phyloP scores from a whole-genome alignment of 1,140 invertebrate genomes.

The Alviniconcha marisindica region DNA sequence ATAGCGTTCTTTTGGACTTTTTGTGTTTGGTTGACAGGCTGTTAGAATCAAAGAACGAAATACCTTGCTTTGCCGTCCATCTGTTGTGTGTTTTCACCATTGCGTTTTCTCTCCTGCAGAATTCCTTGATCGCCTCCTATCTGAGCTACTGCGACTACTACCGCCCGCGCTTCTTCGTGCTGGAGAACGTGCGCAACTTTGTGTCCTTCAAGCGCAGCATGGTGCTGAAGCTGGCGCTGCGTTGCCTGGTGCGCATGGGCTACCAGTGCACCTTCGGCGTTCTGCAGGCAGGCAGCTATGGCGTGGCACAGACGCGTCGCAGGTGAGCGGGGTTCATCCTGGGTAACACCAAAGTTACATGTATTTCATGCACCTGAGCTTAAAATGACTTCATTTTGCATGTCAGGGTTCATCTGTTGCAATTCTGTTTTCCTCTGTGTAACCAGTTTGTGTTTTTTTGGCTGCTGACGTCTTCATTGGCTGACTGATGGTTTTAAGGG shows the following conservation, averaged over 20 bases:
- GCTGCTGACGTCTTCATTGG: too few relatives aligned
- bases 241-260: constrained; percentile 88
- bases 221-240: constrained; percentile 88
- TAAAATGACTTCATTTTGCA: too few relatives aligned
- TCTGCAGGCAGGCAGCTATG: constrained; percentile 91
- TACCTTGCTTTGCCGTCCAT: too few relatives aligned
- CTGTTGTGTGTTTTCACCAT: too few relatives aligned
- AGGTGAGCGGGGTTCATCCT: not conserved
- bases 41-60: too few relatives aligned
- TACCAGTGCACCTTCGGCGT: constrained; percentile 93
- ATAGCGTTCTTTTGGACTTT: too few relatives aligned
- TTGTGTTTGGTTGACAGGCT: too few relatives aligned
- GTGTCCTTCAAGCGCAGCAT: constrained; percentile 88
- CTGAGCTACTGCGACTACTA: constrained; percentile 93
- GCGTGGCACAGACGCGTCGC: constrained; percentile 88
- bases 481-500: too few relatives aligned
- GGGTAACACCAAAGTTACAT: too few relatives aligned
- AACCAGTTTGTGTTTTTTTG: not conserved
- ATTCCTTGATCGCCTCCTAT: constrained; percentile 90
- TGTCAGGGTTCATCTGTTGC: too few relatives aligned
- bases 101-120: too few relatives aligned
- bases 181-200: constrained; percentile 94
- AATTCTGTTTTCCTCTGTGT: not conserved
- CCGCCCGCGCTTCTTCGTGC: constrained; percentile 88
- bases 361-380: not conserved